Evolutionary conservation across 2,888 invertebrate species (phyloP).

Genomic region (Napeogenes sylphis): DNA sequence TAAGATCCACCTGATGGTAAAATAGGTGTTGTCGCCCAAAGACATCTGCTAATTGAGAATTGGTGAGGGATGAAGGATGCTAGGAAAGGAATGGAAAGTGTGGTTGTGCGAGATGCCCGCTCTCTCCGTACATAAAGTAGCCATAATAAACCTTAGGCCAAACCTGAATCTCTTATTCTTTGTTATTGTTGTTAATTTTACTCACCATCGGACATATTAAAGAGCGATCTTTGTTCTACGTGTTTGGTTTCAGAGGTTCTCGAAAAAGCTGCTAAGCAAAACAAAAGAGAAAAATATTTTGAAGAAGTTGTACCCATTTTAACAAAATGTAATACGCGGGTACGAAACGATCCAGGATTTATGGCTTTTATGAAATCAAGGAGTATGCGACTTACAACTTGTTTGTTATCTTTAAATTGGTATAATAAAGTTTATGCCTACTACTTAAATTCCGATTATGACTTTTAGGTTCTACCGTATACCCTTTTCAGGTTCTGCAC

Average conservation of each 20-base stretch:
- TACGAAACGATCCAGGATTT: constrained; percentile 50
- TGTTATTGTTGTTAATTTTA: too few relatives aligned
- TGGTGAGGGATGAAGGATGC: too few relatives aligned
- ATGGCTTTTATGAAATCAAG: constrained; percentile 65
- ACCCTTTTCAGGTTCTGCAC: constrained; percentile 71
- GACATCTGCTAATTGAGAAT: too few relatives aligned
- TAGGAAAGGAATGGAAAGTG: too few relatives aligned
- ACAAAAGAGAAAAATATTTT: constrained; percentile 42
- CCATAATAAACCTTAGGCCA: too few relatives aligned
- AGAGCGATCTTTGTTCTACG: neutral
- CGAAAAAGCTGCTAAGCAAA: constrained; percentile 48
- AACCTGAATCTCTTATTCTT: too few relatives aligned
- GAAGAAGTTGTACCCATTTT: constrained; percentile 41
- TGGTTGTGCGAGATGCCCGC: too few relatives aligned
- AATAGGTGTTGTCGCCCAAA: too few relatives aligned
- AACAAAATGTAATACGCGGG: constrained; percentile 31
- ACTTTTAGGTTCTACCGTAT: too few relatives aligned
- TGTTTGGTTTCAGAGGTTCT: constrained; percentile 47
- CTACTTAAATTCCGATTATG: too few relatives aligned
- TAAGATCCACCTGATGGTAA: too few relatives aligned
- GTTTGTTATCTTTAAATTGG: constrained; percentile 75
- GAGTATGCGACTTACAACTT: constrained; percentile 70
- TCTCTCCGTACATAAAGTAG: too few relatives aligned
- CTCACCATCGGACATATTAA: constrained; percentile 30
- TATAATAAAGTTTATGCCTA: constrained; percentile 40